Evolutionary conservation across 92 coral and sea anemone species (phyloP), one percentile per base, ranked within the genome.

Genomic region (Actinernus sp.): DNA sequence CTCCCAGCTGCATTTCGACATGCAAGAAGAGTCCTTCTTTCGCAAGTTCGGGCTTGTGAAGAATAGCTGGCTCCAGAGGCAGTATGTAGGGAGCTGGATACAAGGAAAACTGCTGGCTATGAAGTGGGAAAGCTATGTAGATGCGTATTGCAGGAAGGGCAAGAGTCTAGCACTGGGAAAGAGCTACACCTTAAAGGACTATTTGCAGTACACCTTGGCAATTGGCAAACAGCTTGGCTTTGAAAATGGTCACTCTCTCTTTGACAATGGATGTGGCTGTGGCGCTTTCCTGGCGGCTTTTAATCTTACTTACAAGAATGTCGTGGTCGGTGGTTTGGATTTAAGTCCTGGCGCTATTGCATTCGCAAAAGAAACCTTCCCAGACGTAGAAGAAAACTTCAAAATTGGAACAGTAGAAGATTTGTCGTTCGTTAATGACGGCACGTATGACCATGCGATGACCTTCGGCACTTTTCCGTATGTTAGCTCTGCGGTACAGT

Each of bases 251-350:
- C 65, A 71, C 16, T 79, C 86, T 2, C 71, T 79, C 14, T 79
- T 79, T 25, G 86, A 79, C 66, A 79, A 79, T 71, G 86, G 86
- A 17, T 79, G 86, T 79, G 86, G 86, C 13, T 79, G 86, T 43
- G 86, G 86, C 4, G 86, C 86, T 6, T 79, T 79, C 54, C 61
- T 79, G 26, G 60, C 71, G 3, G 86, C 73, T 17, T 79, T 79
- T 44, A 79, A 71, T 55, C 59, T 23, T 19, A 72, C 81, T 19
- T 80, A 71, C 68, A 55, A 61, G 24, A 80, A 72, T 55, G 81
- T 63, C 10, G 27, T 43, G 36, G 75, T 80, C 32, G 87, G 87
- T 18, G 87, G 87, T 2, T 53, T 80, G 27, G 87, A 80, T 55
- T 61, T 80, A 0, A 80, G 87, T 19, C 26, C 61, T 8, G 87